These are phyloP conservation scores for Zosterops pallidus DNA, from an alignment of 2,113 vertebrate genomes.

Conservation along the genomic window DNA sequence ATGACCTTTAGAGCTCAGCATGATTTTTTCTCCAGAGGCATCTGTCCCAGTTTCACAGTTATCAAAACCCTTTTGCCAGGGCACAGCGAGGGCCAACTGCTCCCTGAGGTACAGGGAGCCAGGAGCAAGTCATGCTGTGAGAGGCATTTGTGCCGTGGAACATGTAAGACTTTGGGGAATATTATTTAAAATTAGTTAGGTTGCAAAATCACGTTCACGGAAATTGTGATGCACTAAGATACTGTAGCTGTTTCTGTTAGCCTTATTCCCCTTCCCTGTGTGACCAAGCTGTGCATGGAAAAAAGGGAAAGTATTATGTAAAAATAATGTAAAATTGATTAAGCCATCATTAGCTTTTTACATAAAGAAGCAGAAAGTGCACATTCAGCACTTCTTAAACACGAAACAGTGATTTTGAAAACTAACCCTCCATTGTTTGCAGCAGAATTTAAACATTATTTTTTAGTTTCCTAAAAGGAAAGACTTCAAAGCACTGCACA, in stretches of 20 bases:
- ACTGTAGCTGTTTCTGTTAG: background rate
- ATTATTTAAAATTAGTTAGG: background rate
- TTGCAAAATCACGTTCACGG: background rate
- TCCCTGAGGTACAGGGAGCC: background rate
- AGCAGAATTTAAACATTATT: background rate
- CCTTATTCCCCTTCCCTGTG: background rate
- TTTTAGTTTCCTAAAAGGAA: background rate
- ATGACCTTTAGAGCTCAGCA: background rate
- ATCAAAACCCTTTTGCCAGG: background rate
- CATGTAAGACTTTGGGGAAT: background rate
- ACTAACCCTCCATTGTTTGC: background rate
- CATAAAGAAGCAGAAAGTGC: background rate
- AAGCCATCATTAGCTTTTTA: background rate
- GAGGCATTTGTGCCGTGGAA: background rate
- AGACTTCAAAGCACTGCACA: background rate
- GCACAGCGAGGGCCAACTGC: rapidly evolving
- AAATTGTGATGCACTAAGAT: background rate
- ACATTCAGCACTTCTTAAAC: background rate
- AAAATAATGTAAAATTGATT: background rate
- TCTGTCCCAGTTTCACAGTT: background rate
- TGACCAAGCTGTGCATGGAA: background rate
- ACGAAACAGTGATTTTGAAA: background rate
- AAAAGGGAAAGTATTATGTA: background rate
- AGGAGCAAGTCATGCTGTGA: background rate
- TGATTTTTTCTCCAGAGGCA: background rate